Base-by-base conservation (phyloP, 2,888 invertebrate genomes). In the Eupithecia pulchellata region DNA sequence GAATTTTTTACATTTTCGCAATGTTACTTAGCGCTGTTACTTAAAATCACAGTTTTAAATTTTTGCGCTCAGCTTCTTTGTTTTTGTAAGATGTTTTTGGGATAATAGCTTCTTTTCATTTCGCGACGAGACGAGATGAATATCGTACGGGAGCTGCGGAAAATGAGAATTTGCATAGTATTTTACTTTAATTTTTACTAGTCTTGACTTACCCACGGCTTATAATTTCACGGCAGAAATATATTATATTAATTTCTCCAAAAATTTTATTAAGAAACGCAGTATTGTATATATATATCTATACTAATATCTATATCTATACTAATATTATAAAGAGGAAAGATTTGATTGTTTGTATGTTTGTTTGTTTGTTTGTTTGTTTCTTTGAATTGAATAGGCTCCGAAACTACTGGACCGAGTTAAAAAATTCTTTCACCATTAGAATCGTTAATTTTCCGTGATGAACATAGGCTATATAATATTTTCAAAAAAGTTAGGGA, bases 1-100 rank as follows among this genome's bases (percentile, higher is more conserved):
- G 82, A 79, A 74, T 82, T 79, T 79, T 77, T 82, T 79, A 81
- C 82, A 80, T 84, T 85, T 85, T 85, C 79, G 79, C 76, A 76
- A 77, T 80, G 72, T 79, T 81, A 81, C 82, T 82, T 80, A 81
- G 81, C 79, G 75, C 81, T 86, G 80, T 66, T 68, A 58, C 83
- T 84, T 80, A 80, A 83, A 84, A 83, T 79, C 83, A 75, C 79
- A 77, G 80, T 80, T 82, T 81, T 77, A 75, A 76, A 72, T 76
- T 77, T 78, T 81, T 80, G 78, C 81, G 72, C 79, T 78, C 77
- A 77, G 73, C 75, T 75, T 71, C 74, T 76, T 78, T 79, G 77
- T 77, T 77, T 75, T 75, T 73, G 71, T 66, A 65, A 27, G 29
- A 69, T 71, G 64, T 72, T 72, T 68, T 34, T 29, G 30, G n/a